Conservation (phyloP, 2,113 vertebrate species). For the Oceanites oceanicus region DNA sequence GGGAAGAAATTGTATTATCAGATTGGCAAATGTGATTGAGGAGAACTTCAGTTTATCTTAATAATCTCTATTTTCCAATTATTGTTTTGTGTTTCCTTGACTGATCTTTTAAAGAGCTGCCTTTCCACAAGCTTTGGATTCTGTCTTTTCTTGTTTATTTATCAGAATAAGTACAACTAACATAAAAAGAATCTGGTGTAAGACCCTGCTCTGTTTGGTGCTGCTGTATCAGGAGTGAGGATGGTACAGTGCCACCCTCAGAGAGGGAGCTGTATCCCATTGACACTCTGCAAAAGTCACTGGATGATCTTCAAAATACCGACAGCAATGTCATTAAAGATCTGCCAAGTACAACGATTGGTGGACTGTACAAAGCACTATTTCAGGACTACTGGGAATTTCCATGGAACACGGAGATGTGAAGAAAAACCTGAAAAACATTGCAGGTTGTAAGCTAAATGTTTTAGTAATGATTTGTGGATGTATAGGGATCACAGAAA, state of each 20-base stretch:
- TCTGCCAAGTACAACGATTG: neutral
- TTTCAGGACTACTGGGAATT: neutral
- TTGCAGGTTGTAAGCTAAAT: neutral
- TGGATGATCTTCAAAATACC: neutral
- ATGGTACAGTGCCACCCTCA: too few species aligned
- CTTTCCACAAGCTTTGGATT: neutral
- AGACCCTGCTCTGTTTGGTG: neutral
- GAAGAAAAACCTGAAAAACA: neutral
- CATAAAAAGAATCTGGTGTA: neutral
- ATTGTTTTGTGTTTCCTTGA: neutral
- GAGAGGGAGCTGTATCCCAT: neutral
- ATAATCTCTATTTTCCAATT: neutral
- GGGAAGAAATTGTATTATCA: neutral
- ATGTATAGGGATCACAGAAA: neutral
- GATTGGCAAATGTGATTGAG: neutral
- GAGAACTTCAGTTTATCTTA: neutral
- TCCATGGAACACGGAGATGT: neutral
- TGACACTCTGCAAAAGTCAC: neutral
- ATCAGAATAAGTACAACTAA: neutral
- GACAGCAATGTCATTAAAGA: slow-evolving; percentile 7
- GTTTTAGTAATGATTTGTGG: neutral
- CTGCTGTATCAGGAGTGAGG: neutral
- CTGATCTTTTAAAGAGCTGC: neutral
- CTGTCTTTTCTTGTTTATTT: neutral
- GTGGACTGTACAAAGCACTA: neutral